Evolutionary conservation across 2,888 invertebrate species (phyloP), one percentile per base, ranked within the genome.

Genomic region (Dryococelus australis): DNA sequence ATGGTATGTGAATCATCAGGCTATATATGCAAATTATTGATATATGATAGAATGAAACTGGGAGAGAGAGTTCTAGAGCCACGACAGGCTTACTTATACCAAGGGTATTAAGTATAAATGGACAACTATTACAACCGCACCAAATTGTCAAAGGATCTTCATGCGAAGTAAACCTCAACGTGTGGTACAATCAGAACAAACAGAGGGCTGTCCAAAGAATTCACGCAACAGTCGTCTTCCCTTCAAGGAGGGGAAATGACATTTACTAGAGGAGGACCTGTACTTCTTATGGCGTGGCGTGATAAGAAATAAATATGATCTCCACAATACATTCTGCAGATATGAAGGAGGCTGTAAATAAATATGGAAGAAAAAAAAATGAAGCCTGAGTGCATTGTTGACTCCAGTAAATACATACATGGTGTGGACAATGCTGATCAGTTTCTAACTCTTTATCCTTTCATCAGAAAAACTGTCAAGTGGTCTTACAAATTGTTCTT

Each of bases 11-110:
- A 90, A 89, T 86, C 13, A 20, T 89, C 88, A 27, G 89, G 90
- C 43, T 90, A 90, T 84, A 87, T 90, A 86, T 90, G 89, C 85
- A 90, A 90, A 88, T 85, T 90, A 12, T 79, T 88, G 65, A 88
- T 90, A 28, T 90, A 90, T 87, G 86, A 86, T 86, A 89, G 88
- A 81, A 88, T 79, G 51, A 88, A 87, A 86, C 86, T 88, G 84
- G 65, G 88, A 88, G 88, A 89, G 0, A 89, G 89, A n/a, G 87
- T 90, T 28, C 3, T 81, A n/a, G 35, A 51, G 43, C 24, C 85
- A 43, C 53, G 85, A 26, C 35, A 79, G 5, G 80, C 87, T 20
- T 80, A 85, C 10, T 16, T 47, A 86, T 43, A 84, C 79, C 28
- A 79, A 80, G 85, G 85, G 20, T 26, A 87, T 85, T 86, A 88